Percentiles rank a stretch among this genome's conserved stretches.
These are phyloP conservation scores for Mayetiola destructor DNA, from an alignment of 2,888 invertebrate genomes.

Conservation along the genomic window DNA sequence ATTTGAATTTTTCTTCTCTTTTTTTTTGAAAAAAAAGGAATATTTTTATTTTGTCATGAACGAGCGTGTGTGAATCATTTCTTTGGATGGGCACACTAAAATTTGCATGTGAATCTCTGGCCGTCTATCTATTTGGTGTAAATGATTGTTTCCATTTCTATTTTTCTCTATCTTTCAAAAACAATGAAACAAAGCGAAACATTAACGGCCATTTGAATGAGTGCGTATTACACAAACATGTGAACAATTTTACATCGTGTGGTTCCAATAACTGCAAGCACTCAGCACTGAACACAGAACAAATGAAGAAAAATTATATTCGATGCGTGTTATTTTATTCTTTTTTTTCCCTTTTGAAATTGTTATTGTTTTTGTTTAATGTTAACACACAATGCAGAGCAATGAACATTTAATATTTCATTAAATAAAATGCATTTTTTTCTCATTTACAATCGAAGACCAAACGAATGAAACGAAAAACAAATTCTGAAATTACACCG, in stretches of 20 bases:
- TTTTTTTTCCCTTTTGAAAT: neutral
- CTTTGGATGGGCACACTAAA: neutral
- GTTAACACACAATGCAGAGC: no score
- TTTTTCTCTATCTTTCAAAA: neutral
- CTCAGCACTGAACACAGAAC: neutral
- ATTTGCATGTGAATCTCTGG: slow-evolving; percentile 3
- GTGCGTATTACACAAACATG: neutral
- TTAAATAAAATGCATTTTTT: neutral
- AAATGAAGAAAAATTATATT: neutral
- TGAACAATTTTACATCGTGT: slow-evolving; percentile 2
- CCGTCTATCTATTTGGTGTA: neutral
- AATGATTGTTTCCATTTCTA: neutral
- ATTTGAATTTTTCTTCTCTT: neutral
- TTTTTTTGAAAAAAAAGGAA: no score
- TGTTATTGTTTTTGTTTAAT: neutral
- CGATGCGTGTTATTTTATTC: neutral
- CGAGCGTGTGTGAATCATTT: neutral
- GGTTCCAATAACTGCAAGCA: neutral
- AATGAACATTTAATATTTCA: slow-evolving; percentile 8
- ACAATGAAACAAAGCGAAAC: neutral
- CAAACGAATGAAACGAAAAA: neutral
- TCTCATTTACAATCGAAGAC: neutral
- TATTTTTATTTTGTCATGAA: neutral
- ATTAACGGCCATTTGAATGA: neutral
- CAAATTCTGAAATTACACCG: neutral